Percentiles rank a stretch among this genome's conserved stretches.
Evolutionary conservation across 2,113 vertebrate genomes (phyloP).

Genomic region (Caloenas nicobarica): DNA sequence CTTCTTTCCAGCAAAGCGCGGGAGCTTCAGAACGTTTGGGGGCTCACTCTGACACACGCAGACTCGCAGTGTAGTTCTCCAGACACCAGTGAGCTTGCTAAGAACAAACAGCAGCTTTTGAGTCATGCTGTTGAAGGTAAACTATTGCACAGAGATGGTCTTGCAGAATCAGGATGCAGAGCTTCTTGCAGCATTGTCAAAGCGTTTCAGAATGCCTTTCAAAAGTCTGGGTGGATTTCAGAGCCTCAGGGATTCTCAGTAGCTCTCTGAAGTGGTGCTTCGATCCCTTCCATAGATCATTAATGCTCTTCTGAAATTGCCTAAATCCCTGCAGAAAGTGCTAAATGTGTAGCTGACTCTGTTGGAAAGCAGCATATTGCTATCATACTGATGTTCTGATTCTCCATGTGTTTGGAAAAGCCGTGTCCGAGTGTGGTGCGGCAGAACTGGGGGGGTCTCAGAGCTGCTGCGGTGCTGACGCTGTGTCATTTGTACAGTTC

Average conservation of each 20-base stretch:
- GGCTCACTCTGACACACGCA: not conserved
- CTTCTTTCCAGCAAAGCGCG: not conserved
- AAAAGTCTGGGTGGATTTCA: not conserved
- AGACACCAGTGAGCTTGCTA: not conserved
- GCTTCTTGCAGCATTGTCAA: not conserved
- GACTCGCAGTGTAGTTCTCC: not conserved
- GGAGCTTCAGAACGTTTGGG: not conserved
- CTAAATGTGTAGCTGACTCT: not conserved
- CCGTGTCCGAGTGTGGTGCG: fast-evolving
- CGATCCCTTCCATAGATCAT: too few species aligned
- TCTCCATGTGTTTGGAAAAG: not conserved
- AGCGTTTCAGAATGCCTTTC: not conserved
- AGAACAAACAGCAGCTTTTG: not conserved
- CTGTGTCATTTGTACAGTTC: not conserved
- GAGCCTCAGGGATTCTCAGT: not conserved
- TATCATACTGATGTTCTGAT: not conserved
- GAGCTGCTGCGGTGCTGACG: not conserved
- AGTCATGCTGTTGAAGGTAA: not conserved
- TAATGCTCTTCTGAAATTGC: too few species aligned
- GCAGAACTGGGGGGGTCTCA: fast-evolving
- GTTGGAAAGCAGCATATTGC: fast-evolving
- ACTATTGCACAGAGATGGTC: not conserved
- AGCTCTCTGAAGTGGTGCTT: too few species aligned
- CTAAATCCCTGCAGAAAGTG: too few species aligned
- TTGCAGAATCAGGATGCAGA: not conserved